Evolutionary conservation across 2,797 vertebrate species (phyloP), one percentile per base, ranked within the genome.

Genomic region (Xerus rutilus): DNA sequence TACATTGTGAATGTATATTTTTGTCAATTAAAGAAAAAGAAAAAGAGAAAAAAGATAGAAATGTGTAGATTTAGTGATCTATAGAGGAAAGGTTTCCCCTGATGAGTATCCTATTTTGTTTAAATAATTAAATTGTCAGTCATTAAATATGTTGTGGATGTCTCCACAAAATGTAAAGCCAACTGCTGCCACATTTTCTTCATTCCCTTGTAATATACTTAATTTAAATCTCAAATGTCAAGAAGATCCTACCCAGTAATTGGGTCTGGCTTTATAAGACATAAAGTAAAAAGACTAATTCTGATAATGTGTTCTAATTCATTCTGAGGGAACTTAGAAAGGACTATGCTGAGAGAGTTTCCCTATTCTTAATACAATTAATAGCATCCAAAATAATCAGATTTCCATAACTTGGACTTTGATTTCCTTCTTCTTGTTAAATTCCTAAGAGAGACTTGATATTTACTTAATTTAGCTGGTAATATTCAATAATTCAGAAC

Each of bases 401-500:
- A 35, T 57, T 93, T 83, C 30, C 79, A 57, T 59, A 35, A 1
- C 70, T 47, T 82, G 30, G 23, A 12, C 25, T 91, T 69, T 93
- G 49, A 89, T 96, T 85, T 45, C 6, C 35, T 94, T 76, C 89
- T 79, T 72, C 73, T 94, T 52, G 64, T 57, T 72, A n/a, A 82
- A 84, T 45, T 85, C n/a, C 62, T 89, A 65, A 94, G 17, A 93
- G 21, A 94, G 23, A 89, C 35, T 91, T 95, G 70, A 78, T 54
- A 72, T 96, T 96, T 96, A 72, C 45, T 88, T 82, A 89, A 86
- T 94, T 67, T 87, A 11, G 13, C 54, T 91, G 23, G 13, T 13
- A 82, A 76, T 77, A 73, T 4, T 91, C 28, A 88, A 95, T 54
- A 93, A 94, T 78, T 97, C 85, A 95, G 47, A 94, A 91, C 12